A percentile compares a stretch with the other conserved stretches of the same genome.
These are phyloP conservation scores for Physeter macrocephalus DNA, from an alignment of 2,113 vertebrate genomes.

Conservation along the genomic window DNA sequence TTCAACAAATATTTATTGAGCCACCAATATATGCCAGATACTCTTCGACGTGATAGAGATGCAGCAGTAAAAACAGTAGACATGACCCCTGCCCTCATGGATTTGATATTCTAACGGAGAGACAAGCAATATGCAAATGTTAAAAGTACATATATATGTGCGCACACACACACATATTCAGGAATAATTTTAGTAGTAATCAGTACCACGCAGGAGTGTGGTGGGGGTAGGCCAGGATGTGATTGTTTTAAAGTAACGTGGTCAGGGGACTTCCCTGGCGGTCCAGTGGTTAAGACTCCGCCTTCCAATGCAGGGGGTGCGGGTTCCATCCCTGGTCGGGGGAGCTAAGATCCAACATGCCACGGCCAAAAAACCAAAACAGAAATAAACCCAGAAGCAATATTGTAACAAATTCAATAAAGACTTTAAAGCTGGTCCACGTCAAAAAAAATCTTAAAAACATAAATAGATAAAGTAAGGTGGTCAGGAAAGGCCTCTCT, in stretches of 20 bases:
- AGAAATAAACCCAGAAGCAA: too few relatives aligned
- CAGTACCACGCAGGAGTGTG: background rate
- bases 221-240: background rate
- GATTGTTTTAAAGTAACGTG: background rate
- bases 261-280: too few relatives aligned
- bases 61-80: background rate
- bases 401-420: too few relatives aligned
- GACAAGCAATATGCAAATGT: background rate
- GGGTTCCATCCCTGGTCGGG: too few relatives aligned
- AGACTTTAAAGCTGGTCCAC: too few relatives aligned
- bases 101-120: background rate
- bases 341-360: too few relatives aligned
- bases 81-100: background rate
- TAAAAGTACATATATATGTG: background rate
- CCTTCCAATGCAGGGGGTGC: too few relatives aligned
- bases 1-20: background rate
- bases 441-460: too few relatives aligned
- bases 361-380: too few relatives aligned
- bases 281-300: too few relatives aligned
- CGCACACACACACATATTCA: background rate
- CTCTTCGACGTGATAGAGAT: background rate
- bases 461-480: background rate
- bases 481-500: background rate
- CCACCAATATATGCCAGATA: background rate
- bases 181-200: background rate